These are phyloP conservation scores for Scaptomyza tumidula DNA, from an alignment of 2,888 invertebrate genomes.

Conservation along the genomic window DNA sequence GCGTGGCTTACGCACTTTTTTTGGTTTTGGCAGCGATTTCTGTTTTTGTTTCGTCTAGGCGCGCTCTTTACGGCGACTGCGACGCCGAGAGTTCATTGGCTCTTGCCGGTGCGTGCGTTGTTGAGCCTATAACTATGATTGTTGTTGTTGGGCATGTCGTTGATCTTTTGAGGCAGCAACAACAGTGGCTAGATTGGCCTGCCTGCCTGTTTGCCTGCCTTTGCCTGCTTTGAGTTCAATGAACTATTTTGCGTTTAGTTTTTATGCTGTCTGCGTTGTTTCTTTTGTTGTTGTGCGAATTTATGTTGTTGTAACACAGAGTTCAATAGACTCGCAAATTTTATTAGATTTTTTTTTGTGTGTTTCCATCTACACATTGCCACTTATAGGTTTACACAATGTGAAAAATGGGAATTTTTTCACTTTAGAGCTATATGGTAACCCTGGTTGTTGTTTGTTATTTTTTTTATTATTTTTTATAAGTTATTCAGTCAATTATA, in stretches of 20 bases:
- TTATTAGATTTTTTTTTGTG: constrained; percentile 10
- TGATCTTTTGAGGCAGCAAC: constrained; percentile 61
- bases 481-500: too few species aligned
- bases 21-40: constrained; percentile 28
- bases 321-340: constrained; percentile 80
- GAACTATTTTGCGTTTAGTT: constrained; percentile 70
- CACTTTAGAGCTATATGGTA: too few species aligned
- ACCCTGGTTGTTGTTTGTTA: too few species aligned
- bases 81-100: constrained; percentile 61
- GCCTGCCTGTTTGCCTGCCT: background rate
- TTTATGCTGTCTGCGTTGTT: constrained; percentile 25
- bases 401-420: too few species aligned
- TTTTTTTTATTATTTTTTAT: too few species aligned
- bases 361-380: constrained; percentile 1
- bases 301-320: constrained; percentile 56
- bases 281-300: constrained; percentile 20
- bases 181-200: constrained; percentile 39
- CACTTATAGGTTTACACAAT: too few species aligned
- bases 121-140: constrained; percentile 42
- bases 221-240: constrained; percentile 61
- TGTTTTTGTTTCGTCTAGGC: constrained; percentile 1
- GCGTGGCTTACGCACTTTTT: constrained; percentile 64
- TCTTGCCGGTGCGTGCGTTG: constrained; percentile 55
- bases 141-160: constrained; percentile 72
- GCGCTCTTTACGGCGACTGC: background rate